Percentiles rank a stretch among this genome's conserved stretches.
These are phyloP conservation scores for Penaeus monodon DNA, from an alignment of 2,888 invertebrate genomes.

Conservation along the genomic window DNA sequence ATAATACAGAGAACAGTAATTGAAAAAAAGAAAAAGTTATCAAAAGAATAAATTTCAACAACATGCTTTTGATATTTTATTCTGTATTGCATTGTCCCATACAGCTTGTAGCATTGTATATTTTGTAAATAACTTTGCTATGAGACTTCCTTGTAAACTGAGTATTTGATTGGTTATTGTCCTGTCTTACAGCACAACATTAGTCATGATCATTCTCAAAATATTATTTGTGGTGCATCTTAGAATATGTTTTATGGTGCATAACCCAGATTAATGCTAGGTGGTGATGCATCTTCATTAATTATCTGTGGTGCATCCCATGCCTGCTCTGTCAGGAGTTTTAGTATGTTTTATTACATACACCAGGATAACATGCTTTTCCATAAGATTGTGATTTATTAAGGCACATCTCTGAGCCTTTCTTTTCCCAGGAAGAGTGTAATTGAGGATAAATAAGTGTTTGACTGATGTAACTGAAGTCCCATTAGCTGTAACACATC, in stretches of 20 bases:
- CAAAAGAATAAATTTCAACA: no score
- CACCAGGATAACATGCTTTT: constrained; percentile 7
- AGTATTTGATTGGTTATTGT: no score
- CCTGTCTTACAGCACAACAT: no score
- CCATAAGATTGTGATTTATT: constrained; percentile 6
- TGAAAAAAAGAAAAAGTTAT: no score
- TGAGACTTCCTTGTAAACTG: no score
- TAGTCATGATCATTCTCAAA: constrained; percentile 6
- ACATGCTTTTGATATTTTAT: no score
- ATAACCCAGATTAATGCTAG: not conserved
- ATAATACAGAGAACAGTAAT: no score
- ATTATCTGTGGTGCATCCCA: constrained; percentile 9
- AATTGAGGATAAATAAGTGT: constrained; percentile 9
- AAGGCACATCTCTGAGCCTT: constrained; percentile 3
- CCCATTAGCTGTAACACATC: not conserved
- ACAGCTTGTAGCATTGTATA: no score
- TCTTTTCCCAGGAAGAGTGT: constrained; percentile 17
- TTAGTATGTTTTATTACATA: constrained; percentile 8
- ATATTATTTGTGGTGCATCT: no score
- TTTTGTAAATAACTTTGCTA: no score
- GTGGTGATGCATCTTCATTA: not conserved
- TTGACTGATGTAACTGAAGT: not conserved
- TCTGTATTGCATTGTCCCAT: no score
- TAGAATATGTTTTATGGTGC: not conserved
- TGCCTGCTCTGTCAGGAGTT: constrained; percentile 15